Conservation (phyloP, 2,888 invertebrate genomes). For the Napeogenes sylphis region DNA sequence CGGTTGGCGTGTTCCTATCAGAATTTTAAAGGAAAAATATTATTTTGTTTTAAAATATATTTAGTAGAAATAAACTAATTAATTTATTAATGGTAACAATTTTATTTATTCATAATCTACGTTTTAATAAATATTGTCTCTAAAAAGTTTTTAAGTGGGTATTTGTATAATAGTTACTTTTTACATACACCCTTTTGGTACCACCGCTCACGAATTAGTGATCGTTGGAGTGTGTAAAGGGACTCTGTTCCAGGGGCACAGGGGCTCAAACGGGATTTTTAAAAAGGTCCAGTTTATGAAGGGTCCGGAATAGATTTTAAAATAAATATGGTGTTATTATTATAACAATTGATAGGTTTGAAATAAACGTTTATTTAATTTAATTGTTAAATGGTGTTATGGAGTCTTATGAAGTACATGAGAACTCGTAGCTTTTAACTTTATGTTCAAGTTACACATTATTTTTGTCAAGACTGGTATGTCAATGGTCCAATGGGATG, state of each 20-base stretch:
- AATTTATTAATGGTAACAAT: no score
- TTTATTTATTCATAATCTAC: no score
- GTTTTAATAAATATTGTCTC: not conserved
- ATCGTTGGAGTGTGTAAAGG: conserved; percentile 70
- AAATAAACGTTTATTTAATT: not conserved
- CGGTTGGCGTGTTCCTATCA: conserved; percentile 49
- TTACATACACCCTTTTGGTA: conserved; percentile 52
- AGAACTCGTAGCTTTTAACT: no score
- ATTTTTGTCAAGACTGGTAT: no score
- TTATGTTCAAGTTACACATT: no score
- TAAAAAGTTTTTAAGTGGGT: not conserved
- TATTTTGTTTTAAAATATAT: conserved; percentile 23
- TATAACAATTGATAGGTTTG: not conserved
- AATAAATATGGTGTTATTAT: conserved; percentile 18
- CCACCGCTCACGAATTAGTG: conserved; percentile 57
- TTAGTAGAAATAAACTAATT: no score
- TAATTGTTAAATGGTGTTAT: no score
- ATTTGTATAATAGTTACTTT: conserved; percentile 6
- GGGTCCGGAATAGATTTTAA: conserved; percentile 20
- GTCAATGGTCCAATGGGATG: no score
- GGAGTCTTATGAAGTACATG: no score
- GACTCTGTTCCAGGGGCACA: conserved; percentile 43
- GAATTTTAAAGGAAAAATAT: conserved; percentile 57
- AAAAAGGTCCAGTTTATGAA: conserved; percentile 35
- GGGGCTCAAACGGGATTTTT: conserved; percentile 53